phyloP scores from a whole-genome alignment of 2,888 invertebrate genomes.

The Steinernema scapterisci region DNA sequence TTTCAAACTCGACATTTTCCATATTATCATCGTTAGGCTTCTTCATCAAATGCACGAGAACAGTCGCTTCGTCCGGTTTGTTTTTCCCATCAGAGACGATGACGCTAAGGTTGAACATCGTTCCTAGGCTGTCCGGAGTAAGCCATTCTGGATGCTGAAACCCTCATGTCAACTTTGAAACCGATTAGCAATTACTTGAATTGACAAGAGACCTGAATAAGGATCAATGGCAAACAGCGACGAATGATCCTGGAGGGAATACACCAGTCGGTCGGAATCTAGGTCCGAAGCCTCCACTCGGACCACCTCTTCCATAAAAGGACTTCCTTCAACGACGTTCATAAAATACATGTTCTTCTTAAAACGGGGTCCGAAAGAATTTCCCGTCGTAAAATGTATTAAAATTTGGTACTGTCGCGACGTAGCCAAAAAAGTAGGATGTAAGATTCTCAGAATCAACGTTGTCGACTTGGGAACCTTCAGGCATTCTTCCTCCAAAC shows the following conservation, averaged over 20 bases:
- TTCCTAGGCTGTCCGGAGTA: not conserved
- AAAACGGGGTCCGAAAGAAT: not conserved
- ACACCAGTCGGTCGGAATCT: not conserved
- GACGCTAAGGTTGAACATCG: not conserved
- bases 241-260: not conserved
- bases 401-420: constrained; percentile 2
- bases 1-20: not conserved
- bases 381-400: not conserved
- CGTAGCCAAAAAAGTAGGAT: not conserved
- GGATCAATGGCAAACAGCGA: constrained; percentile 5
- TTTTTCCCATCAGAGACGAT: constrained; percentile 16
- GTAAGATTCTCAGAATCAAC: not conserved
- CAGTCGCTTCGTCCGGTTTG: not conserved
- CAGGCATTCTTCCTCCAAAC: not conserved
- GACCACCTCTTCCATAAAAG: not conserved
- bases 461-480: not conserved
- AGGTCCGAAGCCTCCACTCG: not conserved
- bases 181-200: not conserved
- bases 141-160: constrained; percentile 9
- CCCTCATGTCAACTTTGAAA: not conserved
- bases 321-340: not conserved
- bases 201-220: not conserved
- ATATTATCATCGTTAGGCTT: not conserved
- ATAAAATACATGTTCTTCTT: not conserved
- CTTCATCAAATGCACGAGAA: not conserved